Percentiles rank a stretch among this genome's conserved stretches.
These are phyloP conservation scores for Elaphurus davidianus DNA, from an alignment of 2,113 vertebrate genomes.

Conservation along the genomic window DNA sequence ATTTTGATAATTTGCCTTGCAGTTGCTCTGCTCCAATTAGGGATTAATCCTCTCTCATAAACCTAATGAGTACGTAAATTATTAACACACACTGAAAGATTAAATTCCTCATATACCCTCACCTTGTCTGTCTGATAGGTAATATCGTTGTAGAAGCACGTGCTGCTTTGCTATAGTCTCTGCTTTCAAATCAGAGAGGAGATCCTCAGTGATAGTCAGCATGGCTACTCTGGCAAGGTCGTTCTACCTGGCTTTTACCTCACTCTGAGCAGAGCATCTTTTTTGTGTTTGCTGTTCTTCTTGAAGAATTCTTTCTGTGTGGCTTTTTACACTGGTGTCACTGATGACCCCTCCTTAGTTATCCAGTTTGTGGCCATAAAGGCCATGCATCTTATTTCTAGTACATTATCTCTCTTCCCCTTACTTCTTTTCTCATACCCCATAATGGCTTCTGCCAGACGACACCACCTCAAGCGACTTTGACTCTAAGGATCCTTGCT, in stretches of 20 bases:
- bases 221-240: neutral
- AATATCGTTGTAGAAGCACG: neutral
- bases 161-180: neutral
- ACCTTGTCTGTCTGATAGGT: neutral
- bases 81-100: slow-evolving; percentile 50
- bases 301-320: slow-evolving; percentile 2
- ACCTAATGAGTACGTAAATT: slow-evolving; percentile 47
- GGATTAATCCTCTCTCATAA: slow-evolving; percentile 36
- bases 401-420: neutral
- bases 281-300: neutral
- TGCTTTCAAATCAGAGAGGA: neutral
- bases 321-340: neutral
- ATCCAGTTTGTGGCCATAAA: neutral
- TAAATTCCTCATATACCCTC: neutral
- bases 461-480: neutral
- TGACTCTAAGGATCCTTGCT: neutral
- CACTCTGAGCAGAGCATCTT: neutral
- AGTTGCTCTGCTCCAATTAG: slow-evolving; percentile 20
- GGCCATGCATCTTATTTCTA: neutral
- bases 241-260: neutral
- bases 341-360: neutral
- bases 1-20: slow-evolving; percentile 3
- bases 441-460: neutral
- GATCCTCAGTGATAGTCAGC: neutral
- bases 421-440: slow-evolving; percentile 10